These are phyloP conservation scores for Eupithecia inturbata DNA, from an alignment of 2,888 invertebrate species.

Conservation along the genomic window DNA sequence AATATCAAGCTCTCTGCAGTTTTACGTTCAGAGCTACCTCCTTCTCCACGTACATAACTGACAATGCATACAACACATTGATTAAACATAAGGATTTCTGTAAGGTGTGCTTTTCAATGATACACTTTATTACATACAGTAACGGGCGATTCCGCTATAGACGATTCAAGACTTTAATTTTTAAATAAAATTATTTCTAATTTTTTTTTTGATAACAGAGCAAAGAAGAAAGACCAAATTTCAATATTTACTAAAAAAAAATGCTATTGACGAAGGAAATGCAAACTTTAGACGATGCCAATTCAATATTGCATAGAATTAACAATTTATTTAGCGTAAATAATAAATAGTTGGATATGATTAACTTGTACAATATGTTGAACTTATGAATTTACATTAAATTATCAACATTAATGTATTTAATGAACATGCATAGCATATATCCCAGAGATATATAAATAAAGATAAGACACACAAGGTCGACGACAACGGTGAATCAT, in stretches of 20 bases:
- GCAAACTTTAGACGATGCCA: neutral
- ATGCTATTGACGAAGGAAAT: conserved; percentile 7
- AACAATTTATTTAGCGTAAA: neutral
- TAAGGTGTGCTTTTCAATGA: conserved; percentile 19
- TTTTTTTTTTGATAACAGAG: too few relatives aligned
- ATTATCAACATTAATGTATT: neutral
- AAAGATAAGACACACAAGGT: conserved; percentile 22
- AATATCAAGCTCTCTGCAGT: neutral
- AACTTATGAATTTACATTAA: neutral
- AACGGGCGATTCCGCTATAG: too few relatives aligned
- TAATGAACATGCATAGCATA: conserved; percentile 1
- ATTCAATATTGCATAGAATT: conserved; percentile 1
- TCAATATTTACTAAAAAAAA: too few relatives aligned
- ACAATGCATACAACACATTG: neutral
- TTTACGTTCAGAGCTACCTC: neutral
- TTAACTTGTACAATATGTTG: neutral
- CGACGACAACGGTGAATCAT: conserved; percentile 38
- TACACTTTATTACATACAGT: conserved; percentile 8
- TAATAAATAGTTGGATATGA: neutral
- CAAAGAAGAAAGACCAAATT: too few relatives aligned
- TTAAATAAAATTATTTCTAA: too few relatives aligned
- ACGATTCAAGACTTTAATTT: too few relatives aligned
- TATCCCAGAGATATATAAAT: conserved; percentile 14
- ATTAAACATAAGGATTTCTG: conserved; percentile 12
- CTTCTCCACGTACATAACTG: conserved; percentile 9